Base-by-base conservation (phyloP, 1,140 invertebrate genomes). In the Drosophila fuyamai region DNA sequence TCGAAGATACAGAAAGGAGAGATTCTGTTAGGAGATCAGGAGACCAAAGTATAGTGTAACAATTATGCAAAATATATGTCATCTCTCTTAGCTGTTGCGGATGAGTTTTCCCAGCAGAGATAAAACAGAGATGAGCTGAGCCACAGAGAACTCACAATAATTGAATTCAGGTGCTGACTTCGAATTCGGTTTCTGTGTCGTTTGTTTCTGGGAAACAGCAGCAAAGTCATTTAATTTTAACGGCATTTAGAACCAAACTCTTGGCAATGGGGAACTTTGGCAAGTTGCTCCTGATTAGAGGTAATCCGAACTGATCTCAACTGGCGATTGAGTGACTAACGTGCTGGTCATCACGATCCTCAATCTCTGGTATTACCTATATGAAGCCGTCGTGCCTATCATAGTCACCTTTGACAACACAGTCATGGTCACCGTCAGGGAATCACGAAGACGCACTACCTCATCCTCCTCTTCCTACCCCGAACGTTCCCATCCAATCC, bases 51-150 rank as follows among this genome's bases (percentile, higher is more conserved):
- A 43, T 16, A 47, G 47, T 43, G 78, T 59, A 81, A 86, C 83
- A 86, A 86, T 86, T 86, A 86, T 70, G 66, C 70, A 68, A 70
- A 72, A 86, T 86, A 76, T 79, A 79, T 82, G 82, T 86, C 82
- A 86, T 76, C 75, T 79, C 68, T 58, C 59, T 8, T 29, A 41
- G 40, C 40, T 38, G 56, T 47, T 14, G 79, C 51, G 78, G 81
- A 85, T 86, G 79, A 86, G 71, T 68, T 72, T 72, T 65, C 76
- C 62, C 66, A 79, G 58, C 62, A 67, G 14, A 81, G 63, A 76
- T 78, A 77, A 51, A 44, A 48, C n/a, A 41, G 54, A 70, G 75
- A 8, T 6, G 35, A 67, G 58, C 23, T 35, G 53, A 48, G 70
- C n/a, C 29, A 13, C 27, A 14, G 36, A 53, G 40, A 57, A 75